A percentile compares a stretch with the other conserved stretches of the same genome.
phyloP scores from a whole-genome alignment of 92 coral and sea anemone genomes.

The Micromussa lordhowensis region DNA sequence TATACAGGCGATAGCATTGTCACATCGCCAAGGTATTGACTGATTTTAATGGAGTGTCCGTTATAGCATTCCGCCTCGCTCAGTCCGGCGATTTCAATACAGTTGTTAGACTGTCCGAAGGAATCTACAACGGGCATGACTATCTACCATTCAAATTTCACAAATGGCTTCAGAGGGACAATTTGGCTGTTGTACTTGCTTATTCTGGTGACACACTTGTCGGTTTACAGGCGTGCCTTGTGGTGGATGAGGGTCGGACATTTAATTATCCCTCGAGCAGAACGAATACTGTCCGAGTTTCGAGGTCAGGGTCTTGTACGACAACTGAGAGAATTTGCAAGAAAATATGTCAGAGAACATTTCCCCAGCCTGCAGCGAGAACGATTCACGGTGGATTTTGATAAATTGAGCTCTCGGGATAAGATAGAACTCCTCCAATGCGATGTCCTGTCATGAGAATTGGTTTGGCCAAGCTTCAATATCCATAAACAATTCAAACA shows the following conservation, averaged over 20 bases:
- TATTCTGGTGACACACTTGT: conserved; percentile 61
- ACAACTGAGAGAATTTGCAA: conserved; percentile 59
- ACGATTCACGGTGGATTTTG: conserved; percentile 73
- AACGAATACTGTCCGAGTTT: conserved; percentile 75
- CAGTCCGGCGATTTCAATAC: conserved; percentile 20
- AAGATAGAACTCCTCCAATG: conserved; percentile 78
- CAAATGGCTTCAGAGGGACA: conserved; percentile 31
- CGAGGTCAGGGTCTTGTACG: conserved; percentile 82
- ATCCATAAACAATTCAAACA: not conserved
- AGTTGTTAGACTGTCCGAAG: conserved; percentile 42
- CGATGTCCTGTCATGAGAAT: conserved; percentile 76
- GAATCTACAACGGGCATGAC: conserved; percentile 48
- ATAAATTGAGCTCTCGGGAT: conserved; percentile 66
- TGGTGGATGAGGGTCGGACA: conserved; percentile 83
- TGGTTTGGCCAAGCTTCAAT: not conserved
- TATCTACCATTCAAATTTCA: conserved; percentile 43
- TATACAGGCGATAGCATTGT: no score
- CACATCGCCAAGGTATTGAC: no score
- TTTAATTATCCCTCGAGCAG: conserved; percentile 81
- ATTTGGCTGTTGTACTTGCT: conserved; percentile 16
- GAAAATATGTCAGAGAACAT: conserved; percentile 59
- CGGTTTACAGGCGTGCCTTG: conserved; percentile 81
- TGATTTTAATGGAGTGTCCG: not conserved
- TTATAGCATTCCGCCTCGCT: conserved; percentile 51
- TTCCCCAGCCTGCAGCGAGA: conserved; percentile 66